Percentiles rank a stretch among this genome's conserved stretches.
Evolutionary conservation across 2,888 invertebrate genomes (phyloP).

Genomic region (Lasioglossum malachurum): DNA sequence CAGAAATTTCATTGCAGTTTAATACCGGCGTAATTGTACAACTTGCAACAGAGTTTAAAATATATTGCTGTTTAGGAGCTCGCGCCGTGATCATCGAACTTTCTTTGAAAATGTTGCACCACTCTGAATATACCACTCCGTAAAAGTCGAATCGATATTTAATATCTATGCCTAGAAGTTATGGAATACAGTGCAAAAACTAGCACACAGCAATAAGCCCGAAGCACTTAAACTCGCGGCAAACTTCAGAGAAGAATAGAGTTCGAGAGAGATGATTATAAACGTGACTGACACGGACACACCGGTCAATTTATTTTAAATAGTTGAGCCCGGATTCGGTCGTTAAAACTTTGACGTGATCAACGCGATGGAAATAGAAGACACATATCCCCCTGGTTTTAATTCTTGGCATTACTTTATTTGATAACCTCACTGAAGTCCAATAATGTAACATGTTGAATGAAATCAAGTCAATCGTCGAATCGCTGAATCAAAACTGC

Average conservation of each 20-base stretch:
- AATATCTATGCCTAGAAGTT: slow-evolving; percentile 51
- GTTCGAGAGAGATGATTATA: slow-evolving; percentile 13
- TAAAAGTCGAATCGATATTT: slow-evolving; percentile 43
- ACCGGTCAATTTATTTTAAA: slow-evolving; percentile 36
- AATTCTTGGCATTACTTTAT: too few species aligned
- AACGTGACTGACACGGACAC: background rate
- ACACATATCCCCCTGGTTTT: too few species aligned
- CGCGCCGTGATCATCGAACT: slow-evolving; percentile 26
- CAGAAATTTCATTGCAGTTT: background rate
- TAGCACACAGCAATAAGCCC: slow-evolving; percentile 26
- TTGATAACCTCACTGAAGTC: too few species aligned
- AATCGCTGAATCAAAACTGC: background rate
- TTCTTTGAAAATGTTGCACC: slow-evolving; percentile 19
- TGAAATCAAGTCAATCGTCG: too few species aligned
- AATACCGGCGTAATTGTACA: background rate
- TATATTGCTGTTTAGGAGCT: slow-evolving; percentile 6
- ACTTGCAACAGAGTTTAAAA: background rate
- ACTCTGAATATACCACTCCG: background rate
- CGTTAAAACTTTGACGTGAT: background rate
- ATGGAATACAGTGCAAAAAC: slow-evolving; percentile 39
- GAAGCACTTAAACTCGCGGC: slow-evolving; percentile 30
- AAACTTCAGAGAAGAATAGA: slow-evolving; percentile 39
- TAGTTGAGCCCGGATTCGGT: background rate
- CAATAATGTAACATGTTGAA: too few species aligned
- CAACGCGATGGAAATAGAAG: too few species aligned